Evolutionary conservation across 1,140 invertebrate genomes (phyloP).

Genomic region (Oncopodura yosiiana): DNA sequence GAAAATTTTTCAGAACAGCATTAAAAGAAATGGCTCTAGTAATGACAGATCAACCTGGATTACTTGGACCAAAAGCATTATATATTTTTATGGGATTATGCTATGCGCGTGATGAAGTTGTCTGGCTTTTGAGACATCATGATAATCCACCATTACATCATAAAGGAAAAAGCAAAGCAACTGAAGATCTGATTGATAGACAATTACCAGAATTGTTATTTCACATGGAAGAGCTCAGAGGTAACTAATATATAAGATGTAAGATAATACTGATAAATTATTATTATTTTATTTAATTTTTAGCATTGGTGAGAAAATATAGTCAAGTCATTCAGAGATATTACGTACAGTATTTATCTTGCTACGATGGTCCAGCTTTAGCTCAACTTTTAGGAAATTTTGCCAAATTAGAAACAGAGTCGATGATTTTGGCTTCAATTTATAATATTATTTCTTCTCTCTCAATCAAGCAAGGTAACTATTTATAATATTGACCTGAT

Average conservation of each 20-base stretch:
- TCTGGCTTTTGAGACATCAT: constrained; percentile 91
- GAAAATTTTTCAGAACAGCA: constrained; percentile 92
- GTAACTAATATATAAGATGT: constrained; percentile 27
- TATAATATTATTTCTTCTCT: constrained; percentile 79
- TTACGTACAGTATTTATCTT: constrained; percentile 91
- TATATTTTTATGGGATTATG: constrained; percentile 93
- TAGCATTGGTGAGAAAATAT: constrained; percentile 82
- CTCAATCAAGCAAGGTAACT: constrained; percentile 73
- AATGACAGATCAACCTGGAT: constrained; percentile 92
- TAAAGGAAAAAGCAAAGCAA: constrained; percentile 71
- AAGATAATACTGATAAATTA: background rate
- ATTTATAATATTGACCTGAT: background rate
- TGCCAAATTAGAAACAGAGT: constrained; percentile 83
- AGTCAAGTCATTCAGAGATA: constrained; percentile 95
- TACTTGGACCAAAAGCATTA: constrained; percentile 93
- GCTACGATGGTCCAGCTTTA: constrained; percentile 86
- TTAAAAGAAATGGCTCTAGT: constrained; percentile 91
- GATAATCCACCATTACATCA: constrained; percentile 77
- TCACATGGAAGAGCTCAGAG: constrained; percentile 92
- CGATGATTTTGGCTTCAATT: constrained; percentile 82
- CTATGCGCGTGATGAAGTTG: constrained; percentile 89
- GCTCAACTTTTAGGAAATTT: constrained; percentile 70
- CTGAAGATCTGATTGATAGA: constrained; percentile 82
- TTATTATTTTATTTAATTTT: constrained; percentile 21
- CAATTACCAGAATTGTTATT: constrained; percentile 95